Conservation (phyloP, 2,888 invertebrate genomes). For the Tuberolachnus salignus region DNA sequence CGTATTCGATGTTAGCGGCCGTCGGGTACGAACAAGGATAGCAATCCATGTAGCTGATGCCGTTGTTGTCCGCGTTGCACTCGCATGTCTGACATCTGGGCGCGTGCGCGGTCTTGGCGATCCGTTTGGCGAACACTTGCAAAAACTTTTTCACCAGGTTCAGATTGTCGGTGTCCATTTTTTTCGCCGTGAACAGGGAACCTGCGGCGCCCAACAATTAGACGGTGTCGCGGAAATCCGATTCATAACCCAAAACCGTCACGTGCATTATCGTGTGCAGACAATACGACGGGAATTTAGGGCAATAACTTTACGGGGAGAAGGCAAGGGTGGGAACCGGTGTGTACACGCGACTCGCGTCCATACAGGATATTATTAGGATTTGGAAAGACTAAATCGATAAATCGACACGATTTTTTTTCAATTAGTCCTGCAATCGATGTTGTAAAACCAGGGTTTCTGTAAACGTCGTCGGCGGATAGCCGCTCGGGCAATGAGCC, state of each 20-base stretch:
- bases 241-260: not conserved
- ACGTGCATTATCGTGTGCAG: not conserved
- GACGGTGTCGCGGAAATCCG: not conserved
- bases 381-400: too few species aligned
- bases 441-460: too few species aligned
- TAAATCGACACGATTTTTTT: too few species aligned
- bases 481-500: too few species aligned
- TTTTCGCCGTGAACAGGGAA: slow-evolving; percentile 61
- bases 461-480: too few species aligned
- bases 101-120: slow-evolving; percentile 70
- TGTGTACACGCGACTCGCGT: too few species aligned
- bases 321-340: too few species aligned
- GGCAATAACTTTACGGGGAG: too few species aligned
- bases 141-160: slow-evolving; percentile 70
- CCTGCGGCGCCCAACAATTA: slow-evolving; percentile 59
- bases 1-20: slow-evolving; percentile 65
- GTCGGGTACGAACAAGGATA: slow-evolving; percentile 68
- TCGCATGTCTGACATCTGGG: slow-evolving; percentile 72
- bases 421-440: too few species aligned
- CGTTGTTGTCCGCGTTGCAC: slow-evolving; percentile 72
- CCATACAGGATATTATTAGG: too few species aligned
- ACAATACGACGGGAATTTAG: too few species aligned
- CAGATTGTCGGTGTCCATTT: slow-evolving; percentile 65
- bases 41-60: slow-evolving; percentile 72
- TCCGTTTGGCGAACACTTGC: slow-evolving; percentile 71